These are phyloP conservation scores for Panagrolaimus sp. DNA, from an alignment of 1,140 invertebrate species.

Conservation along the genomic window DNA sequence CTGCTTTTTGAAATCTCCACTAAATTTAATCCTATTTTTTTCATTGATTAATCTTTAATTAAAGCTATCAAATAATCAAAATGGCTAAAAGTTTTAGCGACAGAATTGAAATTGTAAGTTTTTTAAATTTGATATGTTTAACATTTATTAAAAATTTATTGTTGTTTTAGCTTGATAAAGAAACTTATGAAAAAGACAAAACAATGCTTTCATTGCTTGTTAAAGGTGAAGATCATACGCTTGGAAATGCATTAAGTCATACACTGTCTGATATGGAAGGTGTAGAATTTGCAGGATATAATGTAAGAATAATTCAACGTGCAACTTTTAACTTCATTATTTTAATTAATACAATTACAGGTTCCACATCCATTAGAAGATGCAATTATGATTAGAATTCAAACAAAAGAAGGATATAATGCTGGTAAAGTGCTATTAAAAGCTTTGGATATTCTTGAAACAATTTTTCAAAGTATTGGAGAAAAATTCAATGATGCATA, in stretches of 20 bases:
- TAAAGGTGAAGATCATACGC: constrained; percentile 20
- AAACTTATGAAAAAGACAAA: constrained; percentile 14
- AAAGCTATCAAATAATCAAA: neutral
- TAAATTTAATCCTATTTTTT: neutral
- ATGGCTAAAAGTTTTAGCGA: neutral
- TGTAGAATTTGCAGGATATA: constrained; percentile 16
- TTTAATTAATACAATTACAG: too few species aligned
- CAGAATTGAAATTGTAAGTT: constrained; percentile 6
- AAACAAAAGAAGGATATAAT: constrained; percentile 10
- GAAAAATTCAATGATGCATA: constrained; percentile 5
- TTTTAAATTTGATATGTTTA: neutral
- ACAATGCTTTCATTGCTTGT: constrained; percentile 11
- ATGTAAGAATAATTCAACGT: too few species aligned
- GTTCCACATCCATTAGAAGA: constrained; percentile 19
- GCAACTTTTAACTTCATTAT: too few species aligned
- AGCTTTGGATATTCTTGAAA: neutral
- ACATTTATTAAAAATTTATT: neutral
- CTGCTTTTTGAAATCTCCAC: too few species aligned
- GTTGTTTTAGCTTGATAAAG: neutral
- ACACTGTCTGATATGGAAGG: neutral
- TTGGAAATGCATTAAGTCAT: constrained; percentile 19
- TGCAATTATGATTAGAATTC: constrained; percentile 8
- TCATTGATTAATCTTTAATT: neutral
- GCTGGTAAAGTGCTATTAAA: constrained; percentile 9
- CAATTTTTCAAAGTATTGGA: neutral